phyloP scores from a whole-genome alignment of 2,888 invertebrate species.

The Rhagonycha fulva region DNA sequence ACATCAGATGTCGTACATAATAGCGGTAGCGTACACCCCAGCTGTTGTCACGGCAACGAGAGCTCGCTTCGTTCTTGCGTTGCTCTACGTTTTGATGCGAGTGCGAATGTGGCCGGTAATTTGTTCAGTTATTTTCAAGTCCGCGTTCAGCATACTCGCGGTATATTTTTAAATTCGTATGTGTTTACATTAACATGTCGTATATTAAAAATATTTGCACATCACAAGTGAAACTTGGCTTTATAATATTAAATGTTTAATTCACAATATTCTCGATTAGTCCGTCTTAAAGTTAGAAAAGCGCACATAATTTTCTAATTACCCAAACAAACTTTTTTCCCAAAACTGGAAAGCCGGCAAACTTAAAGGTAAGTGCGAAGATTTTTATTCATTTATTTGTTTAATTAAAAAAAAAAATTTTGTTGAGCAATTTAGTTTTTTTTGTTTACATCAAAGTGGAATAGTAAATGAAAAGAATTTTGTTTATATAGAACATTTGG shows the following conservation, averaged over 20 bases:
- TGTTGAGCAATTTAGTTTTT: not conserved
- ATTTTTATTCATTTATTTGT: not conserved
- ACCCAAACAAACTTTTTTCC: not conserved
- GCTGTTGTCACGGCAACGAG: conserved; percentile 21
- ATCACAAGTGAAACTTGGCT: not conserved
- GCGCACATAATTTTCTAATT: not conserved
- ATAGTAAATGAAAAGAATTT: conserved; percentile 1
- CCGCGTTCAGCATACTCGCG: conserved; percentile 15
- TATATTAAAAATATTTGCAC: conserved; percentile 3
- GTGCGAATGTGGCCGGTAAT: conserved; percentile 10
- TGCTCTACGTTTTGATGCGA: conserved; percentile 11
- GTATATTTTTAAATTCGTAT: conserved; percentile 22
- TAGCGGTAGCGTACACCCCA: conserved; percentile 7
- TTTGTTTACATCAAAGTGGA: not conserved
- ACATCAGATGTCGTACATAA: conserved; percentile 7
- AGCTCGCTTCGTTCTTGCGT: conserved; percentile 22
- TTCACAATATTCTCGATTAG: not conserved
- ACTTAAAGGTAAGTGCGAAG: not conserved
- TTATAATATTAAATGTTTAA: not conserved
- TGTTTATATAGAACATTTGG: conserved; percentile 3
- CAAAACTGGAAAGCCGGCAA: not conserved
- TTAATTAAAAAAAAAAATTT: not conserved
- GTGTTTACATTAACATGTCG: conserved; percentile 20
- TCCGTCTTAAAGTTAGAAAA: not conserved
- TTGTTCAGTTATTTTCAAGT: conserved; percentile 20